Base-by-base conservation (phyloP, 2,113 vertebrate genomes). In the Toxostoma redivivum region DNA sequence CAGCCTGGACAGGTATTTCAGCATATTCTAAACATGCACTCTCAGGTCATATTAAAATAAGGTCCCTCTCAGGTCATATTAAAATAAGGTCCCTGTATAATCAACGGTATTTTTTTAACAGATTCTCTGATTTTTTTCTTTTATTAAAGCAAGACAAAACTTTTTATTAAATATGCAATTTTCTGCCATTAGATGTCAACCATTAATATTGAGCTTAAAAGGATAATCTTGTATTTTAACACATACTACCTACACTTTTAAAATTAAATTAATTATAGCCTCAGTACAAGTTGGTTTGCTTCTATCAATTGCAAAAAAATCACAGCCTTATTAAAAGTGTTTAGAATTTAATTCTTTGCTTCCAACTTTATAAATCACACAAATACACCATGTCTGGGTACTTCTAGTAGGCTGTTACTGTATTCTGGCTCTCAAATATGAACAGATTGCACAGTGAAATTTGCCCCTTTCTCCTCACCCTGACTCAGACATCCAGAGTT, bases 1-100 rank as follows among this genome's bases (percentile, higher is more conserved):
- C 40, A 54, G 15, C 13, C 22, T 12, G 3, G 15, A 37, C 5
- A 30, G 24, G 4, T 76, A 12, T 89, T 65, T 81, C 31, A 60
- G 7, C 3, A 14, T 22, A 9, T 19, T 6, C 6, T 61, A 40
- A 73, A 28, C 10, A n/a, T 2, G 0, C 5, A 24, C 5, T 40
- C 24, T 70, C 37, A 45, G 18, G 23, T 35, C 7, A 12, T 15
- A 13, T 35, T 45, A 35, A 71, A 66, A 62, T n/a, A n/a, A n/a
- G n/a, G n/a, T n/a, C n/a, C n/a, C 5, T 40, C 24, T 70, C 37
- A 45, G 18, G 23, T 35, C 7, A 12, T 15, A 13, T 35, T 45
- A 35, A 71, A 66, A 62, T n/a, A n/a, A n/a, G n/a, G n/a, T 44
- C 5, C 15, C 23, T 38, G 3, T 38, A 60, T 31, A 85, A 50